These are phyloP conservation scores for Unio pictorum DNA, from an alignment of 2,888 invertebrate species.

Conservation along the genomic window DNA sequence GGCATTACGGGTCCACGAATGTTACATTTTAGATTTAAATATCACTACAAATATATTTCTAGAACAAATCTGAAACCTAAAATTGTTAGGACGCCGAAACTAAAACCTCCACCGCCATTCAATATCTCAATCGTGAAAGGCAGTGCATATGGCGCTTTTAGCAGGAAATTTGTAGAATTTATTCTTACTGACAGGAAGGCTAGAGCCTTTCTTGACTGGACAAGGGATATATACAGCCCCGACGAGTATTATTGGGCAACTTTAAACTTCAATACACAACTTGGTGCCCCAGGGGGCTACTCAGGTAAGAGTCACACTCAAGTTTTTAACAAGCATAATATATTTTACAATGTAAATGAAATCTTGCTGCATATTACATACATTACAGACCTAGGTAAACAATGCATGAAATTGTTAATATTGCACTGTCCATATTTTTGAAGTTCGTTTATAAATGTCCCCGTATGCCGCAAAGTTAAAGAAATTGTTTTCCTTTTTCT, in stretches of 20 bases:
- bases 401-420: no score
- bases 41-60: slow-evolving; percentile 24
- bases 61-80: slow-evolving; percentile 25
- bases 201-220: slow-evolving; percentile 63
- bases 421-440: no score
- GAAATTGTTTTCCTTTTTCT: no score
- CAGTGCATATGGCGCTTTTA: slow-evolving; percentile 69
- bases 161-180: slow-evolving; percentile 64
- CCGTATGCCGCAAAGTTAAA: no score
- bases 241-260: slow-evolving; percentile 71
- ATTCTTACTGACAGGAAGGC: slow-evolving; percentile 54
- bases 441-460: no score
- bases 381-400: no score
- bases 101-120: slow-evolving; percentile 31
- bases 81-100: slow-evolving; percentile 18
- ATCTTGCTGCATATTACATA: no score
- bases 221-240: slow-evolving; percentile 60
- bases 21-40: slow-evolving; percentile 28
- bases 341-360: no score
- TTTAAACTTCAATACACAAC: slow-evolving; percentile 62
- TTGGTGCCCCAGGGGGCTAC: slow-evolving; percentile 64
- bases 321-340: no score
- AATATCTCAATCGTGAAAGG: slow-evolving; percentile 60
- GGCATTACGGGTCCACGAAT: slow-evolving; percentile 57
- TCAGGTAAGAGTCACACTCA: slow-evolving; percentile 41